phyloP scores from a whole-genome alignment of 2,113 vertebrate species.

The Eudyptes chrysolophus region DNA sequence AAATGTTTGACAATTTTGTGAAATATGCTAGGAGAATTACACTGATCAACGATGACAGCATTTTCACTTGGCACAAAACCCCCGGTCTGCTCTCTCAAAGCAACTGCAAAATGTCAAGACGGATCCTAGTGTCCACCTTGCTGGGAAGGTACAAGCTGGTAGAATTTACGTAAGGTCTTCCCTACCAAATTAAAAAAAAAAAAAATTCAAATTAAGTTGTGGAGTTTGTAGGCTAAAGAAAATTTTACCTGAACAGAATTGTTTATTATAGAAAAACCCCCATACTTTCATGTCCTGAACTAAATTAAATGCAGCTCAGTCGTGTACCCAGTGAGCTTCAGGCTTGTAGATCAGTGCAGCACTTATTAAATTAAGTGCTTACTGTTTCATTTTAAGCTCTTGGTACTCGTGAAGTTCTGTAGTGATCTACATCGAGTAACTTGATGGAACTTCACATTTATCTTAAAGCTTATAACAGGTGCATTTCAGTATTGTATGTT shows the following conservation, averaged over 20 bases:
- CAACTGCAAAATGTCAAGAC: neutral
- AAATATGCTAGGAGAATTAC: neutral
- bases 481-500: neutral
- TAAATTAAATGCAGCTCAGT: neutral
- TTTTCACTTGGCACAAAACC: neutral
- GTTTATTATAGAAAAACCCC: neutral
- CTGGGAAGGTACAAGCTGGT: neutral
- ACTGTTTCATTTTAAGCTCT: neutral
- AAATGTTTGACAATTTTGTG: neutral
- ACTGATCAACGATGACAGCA: fast-evolving
- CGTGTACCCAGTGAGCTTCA: neutral
- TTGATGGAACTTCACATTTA: neutral
- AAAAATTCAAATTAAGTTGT: neutral
- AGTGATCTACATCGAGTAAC: neutral
- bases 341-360: neutral
- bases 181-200: neutral
- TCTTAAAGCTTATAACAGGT: neutral
- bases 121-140: neutral
- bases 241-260: neutral
- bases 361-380: neutral
- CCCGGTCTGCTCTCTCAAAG: neutral
- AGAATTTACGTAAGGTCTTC: neutral
- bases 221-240: neutral
- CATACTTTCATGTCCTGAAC: neutral
- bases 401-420: neutral